A percentile compares a stretch with the other conserved stretches of the same genome.
Conservation (phyloP, 2,797 vertebrate species). For the Intellagama lesueurii region DNA sequence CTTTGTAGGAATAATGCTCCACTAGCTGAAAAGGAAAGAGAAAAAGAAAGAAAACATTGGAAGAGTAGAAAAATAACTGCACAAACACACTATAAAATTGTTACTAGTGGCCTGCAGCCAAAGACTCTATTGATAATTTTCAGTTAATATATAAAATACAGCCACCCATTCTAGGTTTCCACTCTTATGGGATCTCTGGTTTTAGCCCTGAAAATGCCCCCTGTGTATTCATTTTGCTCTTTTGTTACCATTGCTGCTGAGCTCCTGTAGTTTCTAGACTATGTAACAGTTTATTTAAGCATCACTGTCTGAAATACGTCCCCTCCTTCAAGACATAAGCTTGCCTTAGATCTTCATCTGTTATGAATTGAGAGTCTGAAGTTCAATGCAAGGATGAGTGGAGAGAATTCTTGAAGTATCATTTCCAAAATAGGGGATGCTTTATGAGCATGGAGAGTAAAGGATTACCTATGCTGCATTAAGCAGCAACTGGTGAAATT, state of each 20-base stretch:
- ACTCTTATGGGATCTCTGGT: neutral
- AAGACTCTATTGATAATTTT: neutral
- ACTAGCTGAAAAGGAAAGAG: constrained; percentile 84
- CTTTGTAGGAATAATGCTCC: constrained; percentile 97
- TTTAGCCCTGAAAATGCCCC: neutral
- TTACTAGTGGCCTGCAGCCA: neutral
- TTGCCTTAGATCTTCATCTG: neutral
- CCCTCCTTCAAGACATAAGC: neutral
- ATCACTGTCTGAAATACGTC: neutral
- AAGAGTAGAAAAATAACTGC: constrained; percentile 1
- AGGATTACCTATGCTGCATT: neutral
- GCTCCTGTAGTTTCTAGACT: neutral
- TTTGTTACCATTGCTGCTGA: neutral
- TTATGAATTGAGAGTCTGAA: neutral
- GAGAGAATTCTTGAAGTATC: neutral
- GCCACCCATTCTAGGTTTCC: neutral
- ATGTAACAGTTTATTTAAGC: neutral
- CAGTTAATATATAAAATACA: neutral
- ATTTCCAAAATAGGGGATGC: too few relatives aligned
- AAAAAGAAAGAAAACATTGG: rapidly evolving
- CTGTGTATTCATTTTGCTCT: neutral
- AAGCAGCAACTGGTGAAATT: neutral
- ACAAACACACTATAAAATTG: neutral
- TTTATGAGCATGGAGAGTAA: neutral
- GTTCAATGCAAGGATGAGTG: neutral